Conservation (phyloP, 1,140 invertebrate species). For the Vanessa tameamea region DNA sequence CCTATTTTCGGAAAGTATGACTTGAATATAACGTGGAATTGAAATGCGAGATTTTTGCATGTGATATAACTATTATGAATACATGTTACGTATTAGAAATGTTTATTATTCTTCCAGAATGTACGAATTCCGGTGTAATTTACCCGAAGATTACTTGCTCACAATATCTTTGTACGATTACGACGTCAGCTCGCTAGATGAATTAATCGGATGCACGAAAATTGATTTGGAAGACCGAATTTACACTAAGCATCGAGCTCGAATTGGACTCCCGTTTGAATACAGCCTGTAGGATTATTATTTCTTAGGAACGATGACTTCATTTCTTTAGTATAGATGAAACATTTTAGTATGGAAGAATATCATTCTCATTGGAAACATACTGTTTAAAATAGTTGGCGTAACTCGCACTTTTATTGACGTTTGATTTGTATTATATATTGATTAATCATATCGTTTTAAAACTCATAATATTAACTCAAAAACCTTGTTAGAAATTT, state of each 20-base stretch:
- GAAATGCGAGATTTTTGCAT: too few relatives aligned
- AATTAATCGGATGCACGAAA: slow-evolving; percentile 91
- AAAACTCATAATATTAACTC: too few relatives aligned
- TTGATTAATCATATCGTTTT: too few relatives aligned
- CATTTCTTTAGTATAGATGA: too few relatives aligned
- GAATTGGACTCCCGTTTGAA: slow-evolving; percentile 87
- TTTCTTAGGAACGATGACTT: not conserved
- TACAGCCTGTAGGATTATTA: slow-evolving; percentile 85
- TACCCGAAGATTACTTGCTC: slow-evolving; percentile 86
- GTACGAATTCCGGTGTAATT: slow-evolving; percentile 87
- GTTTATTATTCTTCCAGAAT: slow-evolving; percentile 78
- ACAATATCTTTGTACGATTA: slow-evolving; percentile 89
- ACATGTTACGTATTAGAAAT: not conserved
- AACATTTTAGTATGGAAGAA: too few relatives aligned
- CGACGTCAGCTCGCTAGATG: slow-evolving; percentile 85
- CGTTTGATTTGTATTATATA: too few relatives aligned
- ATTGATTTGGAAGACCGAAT: slow-evolving; percentile 94
- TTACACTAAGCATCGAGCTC: slow-evolving; percentile 88
- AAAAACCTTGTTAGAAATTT: too few relatives aligned
- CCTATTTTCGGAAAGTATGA: slow-evolving; percentile 88
- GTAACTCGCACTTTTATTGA: too few relatives aligned
- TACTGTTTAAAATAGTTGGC: too few relatives aligned
- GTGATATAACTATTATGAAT: not conserved
- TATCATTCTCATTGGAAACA: too few relatives aligned
- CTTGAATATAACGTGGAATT: not conserved